Evolutionary conservation across 2,888 invertebrate species (phyloP), one percentile per base, ranked within the genome.

Genomic region (Netelia virgata): DNA sequence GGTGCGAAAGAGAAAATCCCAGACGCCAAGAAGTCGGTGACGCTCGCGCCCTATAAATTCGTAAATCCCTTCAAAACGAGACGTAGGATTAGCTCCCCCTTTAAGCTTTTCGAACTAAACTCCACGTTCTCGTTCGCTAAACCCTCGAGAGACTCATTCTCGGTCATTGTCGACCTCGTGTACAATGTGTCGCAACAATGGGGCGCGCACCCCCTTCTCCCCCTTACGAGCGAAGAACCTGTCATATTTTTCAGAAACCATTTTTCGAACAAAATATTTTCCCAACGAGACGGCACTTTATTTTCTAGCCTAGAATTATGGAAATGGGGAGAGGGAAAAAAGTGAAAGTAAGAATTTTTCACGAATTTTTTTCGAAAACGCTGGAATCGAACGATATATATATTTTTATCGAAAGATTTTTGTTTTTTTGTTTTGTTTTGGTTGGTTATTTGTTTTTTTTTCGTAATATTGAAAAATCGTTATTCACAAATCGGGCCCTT

Each of bases 1-100:
- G 61, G 80, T 75, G 75, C 66, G 55, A 80, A 80, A 66, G 76
- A 66, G 64, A 80, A 28, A 72, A 66, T 64, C 79, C 61, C n/a
- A 16, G 41, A 69, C 5, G 18, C 61, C 20, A 23, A 69, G 20
- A 23, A 61, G 55, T 68, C 66, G 66, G 53, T 43, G 47, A 55
- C 41, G n/a, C 47, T 77, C 66, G 76, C 83, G 75, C 80, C 61
- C 55, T 80, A 83, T 76, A 80, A 79, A 80, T 72, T 47, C 76
- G 70, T 70, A 66, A 70, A 78, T 74, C 74, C 68, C 74, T 74
- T 70, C 69, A 28, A 75, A 83, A 61, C 47, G 73, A 69, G 55
- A 74, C 23, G 28, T 57, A 53, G 74, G 73, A 73, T 82, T 57
- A 74, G 61, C 68, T 64, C 63, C 64, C 14, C 68, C 55, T 43